These are phyloP conservation scores for Mugil cephalus DNA, from an alignment of 2,113 vertebrate species.

Conservation along the genomic window DNA sequence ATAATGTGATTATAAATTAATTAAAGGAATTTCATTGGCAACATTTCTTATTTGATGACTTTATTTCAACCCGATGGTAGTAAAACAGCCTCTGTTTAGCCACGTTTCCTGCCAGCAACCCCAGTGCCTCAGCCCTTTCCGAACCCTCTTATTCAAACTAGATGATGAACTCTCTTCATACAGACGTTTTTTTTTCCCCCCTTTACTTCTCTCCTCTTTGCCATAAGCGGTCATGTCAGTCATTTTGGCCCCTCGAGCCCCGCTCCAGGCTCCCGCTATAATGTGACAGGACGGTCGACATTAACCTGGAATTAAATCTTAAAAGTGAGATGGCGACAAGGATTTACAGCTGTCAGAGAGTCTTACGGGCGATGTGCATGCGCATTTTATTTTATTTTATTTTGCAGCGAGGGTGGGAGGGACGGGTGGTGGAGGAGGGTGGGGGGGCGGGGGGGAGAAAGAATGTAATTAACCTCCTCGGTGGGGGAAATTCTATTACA, in stretches of 20 bases:
- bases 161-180: constrained; percentile 38
- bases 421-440: constrained; percentile 8
- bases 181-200: constrained; percentile 8
- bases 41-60: too few species aligned
- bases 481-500: constrained; percentile 96
- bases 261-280: constrained; percentile 52
- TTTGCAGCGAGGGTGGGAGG: constrained; percentile 24
- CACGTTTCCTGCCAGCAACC: too few species aligned
- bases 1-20: too few species aligned
- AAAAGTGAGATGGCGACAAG: constrained; percentile 76
- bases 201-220: constrained; percentile 18
- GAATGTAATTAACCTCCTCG: constrained; percentile 97
- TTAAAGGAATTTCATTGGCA: too few species aligned
- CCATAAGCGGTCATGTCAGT: constrained; percentile 57
- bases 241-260: constrained; percentile 43
- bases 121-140: constrained; percentile 19
- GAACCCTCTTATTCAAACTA: constrained; percentile 37
- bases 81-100: background rate
- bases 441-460: constrained; percentile 16
- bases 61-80: too few species aligned
- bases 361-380: constrained; percentile 80
- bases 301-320: constrained; percentile 89
- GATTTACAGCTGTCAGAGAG: constrained; percentile 83
- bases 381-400: constrained; percentile 66
- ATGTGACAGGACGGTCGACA: constrained; percentile 80